Evolutionary conservation across 2,113 vertebrate genomes (phyloP).

Genomic region (Andinoacara biseriatus): DNA sequence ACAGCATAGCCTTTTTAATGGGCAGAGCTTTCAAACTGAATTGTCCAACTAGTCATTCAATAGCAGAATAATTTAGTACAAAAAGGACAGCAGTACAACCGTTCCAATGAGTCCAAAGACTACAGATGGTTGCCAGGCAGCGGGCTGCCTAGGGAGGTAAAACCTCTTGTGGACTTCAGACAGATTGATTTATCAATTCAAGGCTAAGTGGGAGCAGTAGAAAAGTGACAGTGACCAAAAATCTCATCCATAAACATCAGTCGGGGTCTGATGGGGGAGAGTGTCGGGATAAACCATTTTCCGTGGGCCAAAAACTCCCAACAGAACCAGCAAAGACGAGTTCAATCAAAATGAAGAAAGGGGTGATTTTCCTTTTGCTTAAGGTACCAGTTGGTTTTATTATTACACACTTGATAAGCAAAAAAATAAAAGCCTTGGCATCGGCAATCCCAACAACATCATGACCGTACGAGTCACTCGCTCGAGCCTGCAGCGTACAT

Average conservation of each 20-base stretch:
- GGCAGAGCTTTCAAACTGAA: slow-evolving; percentile 39
- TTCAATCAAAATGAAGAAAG: slow-evolving; percentile 21
- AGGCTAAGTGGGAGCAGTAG: slow-evolving; percentile 49
- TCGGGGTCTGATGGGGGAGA: background rate
- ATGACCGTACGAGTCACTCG: slow-evolving; percentile 26
- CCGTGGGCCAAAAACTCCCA: background rate
- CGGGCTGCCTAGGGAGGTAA: background rate
- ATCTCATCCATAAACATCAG: slow-evolving; percentile 46
- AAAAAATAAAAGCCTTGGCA: slow-evolving; percentile 67
- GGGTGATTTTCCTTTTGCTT: background rate
- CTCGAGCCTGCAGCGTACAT: slow-evolving; percentile 65
- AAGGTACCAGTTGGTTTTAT: slow-evolving; percentile 74
- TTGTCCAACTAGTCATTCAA: slow-evolving; percentile 27
- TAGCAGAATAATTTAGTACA: slow-evolving; percentile 30
- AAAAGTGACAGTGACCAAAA: slow-evolving; percentile 58
- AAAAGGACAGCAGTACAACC: slow-evolving; percentile 9
- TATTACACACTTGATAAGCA: slow-evolving; percentile 73
- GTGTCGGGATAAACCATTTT: background rate
- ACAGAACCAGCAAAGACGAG: background rate
- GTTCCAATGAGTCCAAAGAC: background rate
- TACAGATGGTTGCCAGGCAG: slow-evolving; percentile 11
- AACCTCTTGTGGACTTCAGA: slow-evolving; percentile 30
- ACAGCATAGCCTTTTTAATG: slow-evolving; percentile 48
- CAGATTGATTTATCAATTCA: slow-evolving; percentile 56
- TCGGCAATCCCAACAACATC: slow-evolving; percentile 50